A percentile compares a stretch with the other conserved stretches of the same genome.
These are phyloP conservation scores for Montipora foliosa DNA, from an alignment of 64 coral and sea anemone genomes.

Conservation along the genomic window DNA sequence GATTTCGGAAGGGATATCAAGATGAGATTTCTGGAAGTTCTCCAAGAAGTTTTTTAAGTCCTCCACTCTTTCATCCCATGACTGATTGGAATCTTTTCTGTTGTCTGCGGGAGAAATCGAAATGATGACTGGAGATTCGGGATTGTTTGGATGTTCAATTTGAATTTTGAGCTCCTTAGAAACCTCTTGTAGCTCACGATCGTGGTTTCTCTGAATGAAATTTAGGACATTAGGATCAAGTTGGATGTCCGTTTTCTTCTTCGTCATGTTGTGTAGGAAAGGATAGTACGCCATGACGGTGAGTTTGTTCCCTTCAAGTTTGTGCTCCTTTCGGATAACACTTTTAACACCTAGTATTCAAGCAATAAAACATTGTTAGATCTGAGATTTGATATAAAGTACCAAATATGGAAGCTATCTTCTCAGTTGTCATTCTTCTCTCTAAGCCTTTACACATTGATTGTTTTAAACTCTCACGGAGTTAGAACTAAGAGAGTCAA, in stretches of 20 bases:
- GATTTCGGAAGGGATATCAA: constrained; percentile 13
- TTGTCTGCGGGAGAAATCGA: background rate
- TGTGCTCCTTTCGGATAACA: background rate
- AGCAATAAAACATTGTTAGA: background rate
- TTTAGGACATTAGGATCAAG: background rate
- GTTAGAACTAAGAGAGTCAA: too few species aligned
- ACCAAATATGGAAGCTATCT: too few species aligned
- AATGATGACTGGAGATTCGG: background rate
- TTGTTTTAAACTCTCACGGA: too few species aligned
- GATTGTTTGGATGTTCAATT: background rate
- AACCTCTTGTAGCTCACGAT: background rate
- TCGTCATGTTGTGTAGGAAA: constrained; percentile 10
- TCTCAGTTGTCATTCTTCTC: too few species aligned
- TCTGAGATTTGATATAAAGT: too few species aligned
- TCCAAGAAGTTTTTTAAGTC: background rate
- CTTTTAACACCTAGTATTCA: constrained; percentile 17
- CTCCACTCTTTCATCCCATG: background rate
- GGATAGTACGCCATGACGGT: constrained; percentile 20
- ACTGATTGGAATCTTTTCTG: background rate
- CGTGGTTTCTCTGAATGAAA: background rate
- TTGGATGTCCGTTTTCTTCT: background rate
- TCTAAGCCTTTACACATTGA: too few species aligned
- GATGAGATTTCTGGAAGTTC: background rate
- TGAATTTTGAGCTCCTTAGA: background rate
- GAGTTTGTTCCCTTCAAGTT: background rate